A percentile compares a stretch with the other conserved stretches of the same genome.
Evolutionary conservation across 53 echinoderm and acorn worm genomes (phyloP).

Genomic region (Echinometra lucunter): DNA sequence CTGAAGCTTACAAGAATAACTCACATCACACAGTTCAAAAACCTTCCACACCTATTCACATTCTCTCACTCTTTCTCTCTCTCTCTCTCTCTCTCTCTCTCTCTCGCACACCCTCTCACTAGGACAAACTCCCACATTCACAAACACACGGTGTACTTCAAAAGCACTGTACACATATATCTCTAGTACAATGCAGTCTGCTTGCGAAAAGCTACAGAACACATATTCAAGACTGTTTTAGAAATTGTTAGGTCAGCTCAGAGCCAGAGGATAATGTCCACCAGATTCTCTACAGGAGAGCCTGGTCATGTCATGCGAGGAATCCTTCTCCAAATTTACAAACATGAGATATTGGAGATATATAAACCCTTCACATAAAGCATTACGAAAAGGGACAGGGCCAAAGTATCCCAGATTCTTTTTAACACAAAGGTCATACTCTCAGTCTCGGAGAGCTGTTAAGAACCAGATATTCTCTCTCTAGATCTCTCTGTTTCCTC

Average conservation of each 20-base stretch:
- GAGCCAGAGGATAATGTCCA: background rate
- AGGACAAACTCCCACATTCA: background rate
- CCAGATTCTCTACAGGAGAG: background rate
- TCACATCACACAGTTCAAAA: background rate
- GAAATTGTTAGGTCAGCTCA: background rate
- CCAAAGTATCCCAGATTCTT: too few species aligned
- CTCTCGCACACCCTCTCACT: background rate
- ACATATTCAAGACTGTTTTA: background rate
- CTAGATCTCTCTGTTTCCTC: background rate
- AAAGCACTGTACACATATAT: slow-evolving; percentile 54
- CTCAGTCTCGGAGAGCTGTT: background rate
- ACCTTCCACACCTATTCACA: background rate
- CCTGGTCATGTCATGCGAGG: background rate
- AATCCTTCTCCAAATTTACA: background rate
- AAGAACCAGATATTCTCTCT: background rate
- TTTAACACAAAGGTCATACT: background rate
- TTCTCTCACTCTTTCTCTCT: background rate
- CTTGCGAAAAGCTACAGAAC: background rate
- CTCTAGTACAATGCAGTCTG: slow-evolving; percentile 30
- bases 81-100: slow-evolving; percentile 20
- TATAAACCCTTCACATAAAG: background rate
- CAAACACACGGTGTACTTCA: slow-evolving; percentile 14
- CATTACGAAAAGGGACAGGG: too few species aligned
- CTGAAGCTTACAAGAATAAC: background rate
- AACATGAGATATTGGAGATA: background rate